Evolutionary conservation across 2,888 invertebrate genomes (phyloP), one percentile per base, ranked within the genome.

Genomic region (Apeira syringaria): DNA sequence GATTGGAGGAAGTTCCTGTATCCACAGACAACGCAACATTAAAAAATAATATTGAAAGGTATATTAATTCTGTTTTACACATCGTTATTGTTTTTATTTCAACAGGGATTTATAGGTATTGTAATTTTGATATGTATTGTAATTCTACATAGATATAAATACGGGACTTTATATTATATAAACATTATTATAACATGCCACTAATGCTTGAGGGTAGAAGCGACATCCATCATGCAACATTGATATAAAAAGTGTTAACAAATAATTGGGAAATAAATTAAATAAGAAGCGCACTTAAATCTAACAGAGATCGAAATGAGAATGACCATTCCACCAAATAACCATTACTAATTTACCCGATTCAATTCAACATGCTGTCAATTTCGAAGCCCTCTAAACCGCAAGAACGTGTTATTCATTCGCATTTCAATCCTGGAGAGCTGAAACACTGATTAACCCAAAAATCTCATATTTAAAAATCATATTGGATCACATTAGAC

Each of bases 201-300:
- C 39, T 74, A 74, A 82, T 83, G 86, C 84, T 61, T 46, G 63
- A 59, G 67, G 67, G 69, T 67, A 50, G 61, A 84, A 83, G 86
- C 85, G 54, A 80, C 85, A 81, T 82, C 62, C 84, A 84, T 72
- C 87, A 86, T 87, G 87, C 88, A 77, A 86, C 87, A 86, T 81
- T 59, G 66, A 81, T 33, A 69, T 61, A 56, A 67, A 70, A 66
- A 66, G 64, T 55, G 48, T 63, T 61, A 60, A 66, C 29, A 71
- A 15, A 69, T 54, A 58, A 15, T 2, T 59, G 64, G 59, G 64
- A 57, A 52, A 66, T 61, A 66, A 64, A 71, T 59, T 60, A 31
- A 59, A 56, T 63, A 56, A 72, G 72, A 69, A 71, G 66, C 53
- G 46, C 49, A 60, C 65, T 73, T 61, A 71, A 12, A 52, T 48